Base-by-base conservation (phyloP, 2,888 invertebrate genomes). In the Sepioteuthis lessoniana region DNA sequence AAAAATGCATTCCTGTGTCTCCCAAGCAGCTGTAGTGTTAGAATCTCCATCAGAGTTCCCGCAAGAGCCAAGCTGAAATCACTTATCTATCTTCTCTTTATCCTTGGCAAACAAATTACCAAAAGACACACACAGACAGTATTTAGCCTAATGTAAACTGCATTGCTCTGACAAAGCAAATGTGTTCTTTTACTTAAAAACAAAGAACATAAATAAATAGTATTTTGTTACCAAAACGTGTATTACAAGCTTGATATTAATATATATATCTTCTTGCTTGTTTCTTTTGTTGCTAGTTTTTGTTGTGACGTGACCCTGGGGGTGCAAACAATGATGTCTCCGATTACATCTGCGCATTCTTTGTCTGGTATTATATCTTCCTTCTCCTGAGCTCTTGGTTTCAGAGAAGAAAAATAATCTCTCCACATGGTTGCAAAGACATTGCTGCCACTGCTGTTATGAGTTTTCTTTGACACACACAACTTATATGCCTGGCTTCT, bases 171-270 rank as follows among this genome's bases (percentile, higher is more conserved):
- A 35, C 76, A 76, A 76, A 76, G 35, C 76, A 76, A 76, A 13
- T 76, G n/a, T 76, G 76, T 76, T 76, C 76, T 16, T 76, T 76
- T 76, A 35, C 76, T 76, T 76, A 76, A 76, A 76, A 76, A n/a
- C 13, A 76, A 60, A 7, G 60, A 60, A 76, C n/a, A 13, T n/a
- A 76, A 19, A 35, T 76, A 76, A 76, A 16, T 35, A n/a, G 76
- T 76, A 76, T 76, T 76, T 76, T 76, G n/a, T 76, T 35, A 76
- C 76, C n/a, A 35, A 76, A n/a, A 76, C 10, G n/a, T 76, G 76
- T n/a, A 76, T 76, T 76, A 76, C 76, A 76, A 76, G 76, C n/a
- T 76, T 76, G n/a, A 76, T 76, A n/a, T 76, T 76, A 76, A 35
- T 76, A 76, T n/a, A 76, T 76, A 76, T 76, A 0, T 35, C n/a